A percentile compares a stretch with the other conserved stretches of the same genome.
Evolutionary conservation across 1,140 invertebrate genomes (phyloP).

Genomic region (Ctenoplectra terminalis): DNA sequence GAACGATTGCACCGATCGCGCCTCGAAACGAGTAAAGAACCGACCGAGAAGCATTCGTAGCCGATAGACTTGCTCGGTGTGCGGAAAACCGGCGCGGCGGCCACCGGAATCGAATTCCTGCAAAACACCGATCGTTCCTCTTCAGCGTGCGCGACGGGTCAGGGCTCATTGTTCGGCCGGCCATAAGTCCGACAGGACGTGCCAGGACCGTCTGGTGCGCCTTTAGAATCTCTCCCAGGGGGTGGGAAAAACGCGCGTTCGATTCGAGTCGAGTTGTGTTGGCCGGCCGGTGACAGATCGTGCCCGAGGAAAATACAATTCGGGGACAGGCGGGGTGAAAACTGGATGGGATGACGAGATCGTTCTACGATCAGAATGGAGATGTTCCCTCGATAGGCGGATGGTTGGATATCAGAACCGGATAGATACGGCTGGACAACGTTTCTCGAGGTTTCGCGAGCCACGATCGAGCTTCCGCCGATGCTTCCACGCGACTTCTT

Average conservation of each 20-base stretch:
- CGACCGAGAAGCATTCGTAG: too few species aligned
- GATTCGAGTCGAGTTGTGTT: slow-evolving; percentile 2
- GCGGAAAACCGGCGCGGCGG: too few species aligned
- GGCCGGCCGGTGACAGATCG: slow-evolving; percentile 13
- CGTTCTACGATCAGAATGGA: slow-evolving; percentile 9
- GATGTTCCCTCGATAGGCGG: slow-evolving; percentile 37
- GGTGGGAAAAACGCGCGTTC: slow-evolving; percentile 15
- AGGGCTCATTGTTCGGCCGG: slow-evolving; percentile 33
- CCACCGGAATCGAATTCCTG: neutral
- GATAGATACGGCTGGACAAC: slow-evolving; percentile 24
- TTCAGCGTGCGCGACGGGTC: neutral
- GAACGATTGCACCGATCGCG: too few species aligned
- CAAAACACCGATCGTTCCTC: slow-evolving; percentile 31
- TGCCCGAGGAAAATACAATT: too few species aligned
- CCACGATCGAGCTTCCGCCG: too few species aligned
- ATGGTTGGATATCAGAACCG: slow-evolving; percentile 31
- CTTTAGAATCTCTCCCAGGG: slow-evolving; percentile 27
- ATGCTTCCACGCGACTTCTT: neutral
- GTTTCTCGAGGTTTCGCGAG: slow-evolving; percentile 11
- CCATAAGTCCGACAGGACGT: slow-evolving; percentile 39
- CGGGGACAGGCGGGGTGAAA: neutral
- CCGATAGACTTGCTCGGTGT: too few species aligned
- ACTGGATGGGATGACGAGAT: slow-evolving; percentile 11
- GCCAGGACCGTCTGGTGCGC: slow-evolving; percentile 29
- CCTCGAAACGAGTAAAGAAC: too few species aligned